These are phyloP conservation scores for Plutomurus gul DNA, from an alignment of 1,140 invertebrate genomes.

Conservation along the genomic window DNA sequence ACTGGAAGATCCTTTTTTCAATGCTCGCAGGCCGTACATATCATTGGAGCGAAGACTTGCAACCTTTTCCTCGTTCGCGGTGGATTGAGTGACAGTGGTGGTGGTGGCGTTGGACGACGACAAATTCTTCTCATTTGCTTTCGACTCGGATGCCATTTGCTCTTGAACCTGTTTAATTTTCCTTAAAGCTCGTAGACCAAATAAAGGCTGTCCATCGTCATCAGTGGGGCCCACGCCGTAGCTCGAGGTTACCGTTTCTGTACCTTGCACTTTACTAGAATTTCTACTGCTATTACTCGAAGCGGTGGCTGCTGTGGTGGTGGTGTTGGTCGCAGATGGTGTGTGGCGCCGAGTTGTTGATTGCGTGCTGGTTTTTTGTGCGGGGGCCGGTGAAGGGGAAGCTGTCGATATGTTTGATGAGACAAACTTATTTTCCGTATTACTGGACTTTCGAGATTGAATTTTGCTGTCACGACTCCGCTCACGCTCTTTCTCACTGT, in stretches of 20 bases:
- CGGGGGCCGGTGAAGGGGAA: background rate
- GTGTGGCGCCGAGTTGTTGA: background rate
- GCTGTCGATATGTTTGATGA: background rate
- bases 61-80: background rate
- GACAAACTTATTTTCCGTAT: background rate
- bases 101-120: too few relatives aligned
- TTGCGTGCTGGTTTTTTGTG: background rate
- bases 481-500: background rate
- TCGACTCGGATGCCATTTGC: background rate
- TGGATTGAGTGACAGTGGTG: background rate
- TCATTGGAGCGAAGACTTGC: constrained; percentile 38
- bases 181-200: constrained; percentile 73
- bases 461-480: background rate
- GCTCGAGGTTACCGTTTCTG: constrained; percentile 74
- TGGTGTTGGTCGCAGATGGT: background rate
- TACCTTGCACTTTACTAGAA: constrained; percentile 48
- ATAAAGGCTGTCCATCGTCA: constrained; percentile 74
- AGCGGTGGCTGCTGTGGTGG: background rate
- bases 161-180: constrained; percentile 55
- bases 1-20: too few relatives aligned
- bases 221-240: constrained; percentile 80
- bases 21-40: constrained; percentile 46
- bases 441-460: background rate
- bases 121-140: too few relatives aligned
- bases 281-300: background rate